phyloP scores from a whole-genome alignment of 2,113 vertebrate species.

The Plecotus auritus region DNA sequence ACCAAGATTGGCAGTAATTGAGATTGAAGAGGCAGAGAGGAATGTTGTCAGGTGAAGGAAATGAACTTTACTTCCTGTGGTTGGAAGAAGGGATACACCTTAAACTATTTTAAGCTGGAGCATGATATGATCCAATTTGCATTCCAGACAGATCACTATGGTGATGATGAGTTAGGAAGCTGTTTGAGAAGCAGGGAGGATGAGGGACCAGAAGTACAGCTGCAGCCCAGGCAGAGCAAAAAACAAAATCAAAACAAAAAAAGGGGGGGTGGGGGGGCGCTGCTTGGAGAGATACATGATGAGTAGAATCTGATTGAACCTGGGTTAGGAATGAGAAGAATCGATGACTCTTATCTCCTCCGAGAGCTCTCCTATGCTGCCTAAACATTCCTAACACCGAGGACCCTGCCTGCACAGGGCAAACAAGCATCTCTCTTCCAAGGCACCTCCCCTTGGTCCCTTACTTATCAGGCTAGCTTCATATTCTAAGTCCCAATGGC shows the following conservation, averaged over 20 bases:
- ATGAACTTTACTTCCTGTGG: not conserved
- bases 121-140: conserved; percentile 37
- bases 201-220: not conserved
- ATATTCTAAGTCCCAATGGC: not conserved
- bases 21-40: not conserved
- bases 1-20: not conserved
- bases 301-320: not conserved
- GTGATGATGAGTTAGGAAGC: conserved; percentile 48
- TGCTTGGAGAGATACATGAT: not conserved
- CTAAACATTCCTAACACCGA: not conserved
- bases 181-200: conserved; percentile 12
- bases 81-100: conserved; percentile 16
- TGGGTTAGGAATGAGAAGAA: not conserved
- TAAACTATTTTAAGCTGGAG: conserved; percentile 56
- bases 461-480: not conserved
- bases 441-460: not conserved
- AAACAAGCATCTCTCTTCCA: not conserved
- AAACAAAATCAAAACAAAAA: not conserved
- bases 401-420: not conserved
- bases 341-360: not conserved
- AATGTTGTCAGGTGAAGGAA: not conserved
- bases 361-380: not conserved
- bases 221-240: not conserved
- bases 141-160: conserved; percentile 65
- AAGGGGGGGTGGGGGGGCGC: too few relatives aligned